Conservation (phyloP, 2,797 vertebrate species). For the Leuciscus waleckii region DNA sequence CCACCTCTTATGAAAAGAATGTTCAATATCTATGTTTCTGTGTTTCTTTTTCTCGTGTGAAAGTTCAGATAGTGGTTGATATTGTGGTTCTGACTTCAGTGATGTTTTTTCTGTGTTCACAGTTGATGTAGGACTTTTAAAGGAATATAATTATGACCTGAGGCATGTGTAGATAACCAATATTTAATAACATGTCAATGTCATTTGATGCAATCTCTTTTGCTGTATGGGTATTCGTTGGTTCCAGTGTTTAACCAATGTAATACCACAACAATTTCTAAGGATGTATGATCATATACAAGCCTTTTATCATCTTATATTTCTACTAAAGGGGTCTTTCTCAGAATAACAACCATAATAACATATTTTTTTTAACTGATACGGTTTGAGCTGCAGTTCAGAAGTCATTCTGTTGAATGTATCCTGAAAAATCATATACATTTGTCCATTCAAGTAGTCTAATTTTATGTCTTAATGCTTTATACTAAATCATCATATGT, state of each 20-base stretch:
- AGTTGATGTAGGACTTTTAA: conserved; percentile 27
- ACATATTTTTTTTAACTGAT: not conserved
- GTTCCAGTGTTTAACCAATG: conserved; percentile 30
- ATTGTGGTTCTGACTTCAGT: conserved; percentile 35
- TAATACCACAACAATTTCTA: conserved; percentile 27
- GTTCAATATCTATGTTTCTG: conserved; percentile 68
- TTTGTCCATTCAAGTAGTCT: conserved; percentile 20
- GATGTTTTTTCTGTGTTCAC: conserved; percentile 33
- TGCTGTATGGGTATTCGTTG: conserved; percentile 35
- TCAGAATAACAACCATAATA: conserved; percentile 10
- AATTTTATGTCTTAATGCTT: conserved; percentile 14
- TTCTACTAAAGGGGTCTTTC: not conserved
- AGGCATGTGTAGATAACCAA: conserved; percentile 26
- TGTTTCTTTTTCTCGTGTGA: conserved; percentile 67
- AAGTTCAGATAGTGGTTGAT: conserved; percentile 11
- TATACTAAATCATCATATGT: conserved; percentile 28
- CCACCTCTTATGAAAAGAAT: conserved; percentile 72
- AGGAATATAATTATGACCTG: conserved; percentile 4
- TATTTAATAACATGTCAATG: conserved; percentile 32
- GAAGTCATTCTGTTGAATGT: conserved; percentile 4
- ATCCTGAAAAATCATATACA: not conserved
- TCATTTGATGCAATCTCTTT: conserved; percentile 34
- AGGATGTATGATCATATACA: not conserved
- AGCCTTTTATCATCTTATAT: conserved; percentile 15
- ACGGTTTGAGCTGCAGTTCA: not conserved